Base-by-base conservation (phyloP, 2,797 vertebrate species). In the Sparidentex hasta region DNA sequence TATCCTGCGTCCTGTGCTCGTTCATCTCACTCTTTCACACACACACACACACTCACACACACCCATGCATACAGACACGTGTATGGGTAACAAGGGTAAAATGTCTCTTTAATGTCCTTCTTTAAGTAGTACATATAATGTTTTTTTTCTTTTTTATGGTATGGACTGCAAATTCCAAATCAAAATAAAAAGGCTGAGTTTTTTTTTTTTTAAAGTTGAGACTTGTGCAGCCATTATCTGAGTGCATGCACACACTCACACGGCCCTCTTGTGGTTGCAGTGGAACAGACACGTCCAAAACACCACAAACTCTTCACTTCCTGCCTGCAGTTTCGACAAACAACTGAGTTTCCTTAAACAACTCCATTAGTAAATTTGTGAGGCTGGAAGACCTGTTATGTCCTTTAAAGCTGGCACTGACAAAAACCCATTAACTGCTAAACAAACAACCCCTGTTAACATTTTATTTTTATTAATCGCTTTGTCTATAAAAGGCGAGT, bases 261-360 rank as follows among this genome's bases (percentile, higher is more conserved):
- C 38, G 61, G 80, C 82, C 86, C 80, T 74, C 88, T 87, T 57
- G 87, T 89, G 88, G 85, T 54, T 59, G 29, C 41, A 81, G 17
- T 25, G 41, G 43, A 65, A 44, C 52, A 55, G 9, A 68, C 44
- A 44, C 17, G 33, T 11, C 47, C 29, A 57, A 47, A 23, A 59
- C 21, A 21, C 9, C 2, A 73, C 57, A 55, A 8, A 70, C 47
- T 8, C 20, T 11, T 64, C 29, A 44, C 50, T 27, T 50, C 7
- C 6, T 58, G 20, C 50, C 6, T 27, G 5, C 27, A 61, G 17
- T 27, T 38, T 25, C 8, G 2, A 47, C 43, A 71, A 38, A 9
- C 17, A 27, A 55, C 11, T 16, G 3, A 16, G 23, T 27, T 68
- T 56, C 52, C 13, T 46, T 56, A 44, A 68, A 57, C 43, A 56